phyloP scores from a whole-genome alignment of 1,140 invertebrate genomes.

The Tetraneura akinire region DNA sequence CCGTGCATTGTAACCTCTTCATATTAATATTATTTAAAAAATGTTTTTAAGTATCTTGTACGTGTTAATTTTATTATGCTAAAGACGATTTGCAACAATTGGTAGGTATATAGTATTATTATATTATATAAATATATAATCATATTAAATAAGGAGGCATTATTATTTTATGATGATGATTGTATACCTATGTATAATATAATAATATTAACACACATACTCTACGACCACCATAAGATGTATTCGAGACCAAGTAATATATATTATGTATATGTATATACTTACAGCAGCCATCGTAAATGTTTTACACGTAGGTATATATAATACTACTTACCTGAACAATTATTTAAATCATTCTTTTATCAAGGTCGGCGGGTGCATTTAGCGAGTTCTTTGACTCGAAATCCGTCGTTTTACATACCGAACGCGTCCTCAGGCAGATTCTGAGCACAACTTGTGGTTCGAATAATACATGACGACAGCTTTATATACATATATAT shows the following conservation, averaged over 20 bases:
- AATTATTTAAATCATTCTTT: conserved; percentile 26
- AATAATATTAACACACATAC: no score
- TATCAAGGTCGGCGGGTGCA: conserved; percentile 25
- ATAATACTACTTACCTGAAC: neutral
- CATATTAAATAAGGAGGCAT: neutral
- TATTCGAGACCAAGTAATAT: neutral
- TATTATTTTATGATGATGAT: neutral
- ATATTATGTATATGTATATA: neutral
- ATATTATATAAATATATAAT: no score
- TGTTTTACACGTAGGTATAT: neutral
- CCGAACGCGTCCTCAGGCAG: conserved; percentile 22
- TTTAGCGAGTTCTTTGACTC: conserved; percentile 32
- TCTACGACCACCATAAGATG: no score
- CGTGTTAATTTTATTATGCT: no score
- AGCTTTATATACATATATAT: neutral
- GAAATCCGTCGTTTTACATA: conserved; percentile 31
- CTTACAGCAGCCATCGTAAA: neutral
- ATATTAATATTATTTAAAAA: no score
- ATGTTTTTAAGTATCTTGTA: no score
- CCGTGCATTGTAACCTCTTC: no score
- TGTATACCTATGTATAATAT: neutral
- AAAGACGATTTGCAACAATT: no score
- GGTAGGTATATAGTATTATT: no score
- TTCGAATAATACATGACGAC: neutral
- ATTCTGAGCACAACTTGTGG: neutral